phyloP scores from a whole-genome alignment of 2,113 vertebrate species.

The Emydocephalus ijimae region DNA sequence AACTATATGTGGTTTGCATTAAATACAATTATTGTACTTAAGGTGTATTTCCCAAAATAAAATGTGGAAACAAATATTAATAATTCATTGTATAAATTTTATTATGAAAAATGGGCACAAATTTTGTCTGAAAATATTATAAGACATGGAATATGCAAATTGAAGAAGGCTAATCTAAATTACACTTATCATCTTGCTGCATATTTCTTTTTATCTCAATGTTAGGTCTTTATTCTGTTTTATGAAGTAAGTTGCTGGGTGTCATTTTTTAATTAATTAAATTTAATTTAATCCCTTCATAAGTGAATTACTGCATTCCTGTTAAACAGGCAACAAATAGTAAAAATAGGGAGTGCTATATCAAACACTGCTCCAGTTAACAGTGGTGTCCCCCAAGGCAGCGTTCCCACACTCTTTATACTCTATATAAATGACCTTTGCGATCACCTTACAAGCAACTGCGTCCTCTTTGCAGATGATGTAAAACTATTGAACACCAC shows the following conservation, averaged over 20 bases:
- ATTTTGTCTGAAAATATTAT: background rate
- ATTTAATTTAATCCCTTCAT: too few relatives aligned
- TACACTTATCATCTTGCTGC: background rate
- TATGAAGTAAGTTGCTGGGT: background rate
- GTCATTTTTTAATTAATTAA: background rate
- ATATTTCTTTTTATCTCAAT: background rate
- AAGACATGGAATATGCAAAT: background rate
- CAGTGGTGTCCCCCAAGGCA: too few relatives aligned
- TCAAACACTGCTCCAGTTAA: too few relatives aligned
- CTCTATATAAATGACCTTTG: too few relatives aligned
- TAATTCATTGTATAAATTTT: background rate
- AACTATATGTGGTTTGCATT: background rate
- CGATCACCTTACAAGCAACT: too few relatives aligned
- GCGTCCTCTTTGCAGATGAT: too few relatives aligned
- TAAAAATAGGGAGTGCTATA: too few relatives aligned
- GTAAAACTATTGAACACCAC: too few relatives aligned
- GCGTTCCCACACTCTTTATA: too few relatives aligned
- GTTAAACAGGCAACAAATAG: too few relatives aligned
- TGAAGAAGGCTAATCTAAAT: background rate
- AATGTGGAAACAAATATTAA: background rate
- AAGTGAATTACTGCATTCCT: too few relatives aligned
- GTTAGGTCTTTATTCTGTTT: background rate
- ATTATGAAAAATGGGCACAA: background rate
- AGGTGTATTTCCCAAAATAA: background rate
- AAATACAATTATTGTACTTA: background rate